phyloP scores from a whole-genome alignment of 2,888 invertebrate genomes.

The Tiliacea citrago region DNA sequence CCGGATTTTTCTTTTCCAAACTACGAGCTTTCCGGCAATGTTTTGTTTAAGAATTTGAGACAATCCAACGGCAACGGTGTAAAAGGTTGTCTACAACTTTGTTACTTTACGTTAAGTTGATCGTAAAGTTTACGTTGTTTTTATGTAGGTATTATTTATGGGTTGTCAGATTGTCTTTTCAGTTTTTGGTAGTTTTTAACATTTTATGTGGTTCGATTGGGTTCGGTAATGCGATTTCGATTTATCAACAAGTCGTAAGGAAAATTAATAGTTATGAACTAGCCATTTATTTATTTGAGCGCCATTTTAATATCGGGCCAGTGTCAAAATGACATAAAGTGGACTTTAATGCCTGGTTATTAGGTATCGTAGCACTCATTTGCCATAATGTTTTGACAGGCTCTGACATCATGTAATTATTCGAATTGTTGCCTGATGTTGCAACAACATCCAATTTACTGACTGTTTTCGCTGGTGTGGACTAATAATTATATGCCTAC shows the following conservation, averaged over 20 bases:
- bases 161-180: not conserved
- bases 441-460: conserved; percentile 1
- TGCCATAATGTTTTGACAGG: conserved; percentile 11
- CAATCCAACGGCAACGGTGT: conserved; percentile 20
- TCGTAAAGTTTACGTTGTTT: conserved; percentile 8
- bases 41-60: conserved; percentile 40
- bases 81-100: conserved; percentile 41
- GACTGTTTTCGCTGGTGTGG: conserved; percentile 5
- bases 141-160: not conserved
- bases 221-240: not conserved
- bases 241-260: not conserved
- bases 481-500: not conserved
- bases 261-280: not conserved
- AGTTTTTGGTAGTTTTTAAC: not conserved
- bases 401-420: conserved; percentile 26
- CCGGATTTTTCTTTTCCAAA: conserved; percentile 21
- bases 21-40: conserved; percentile 18
- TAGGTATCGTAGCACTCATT: conserved; percentile 17
- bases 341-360: conserved; percentile 20
- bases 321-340: conserved; percentile 15
- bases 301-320: not conserved
- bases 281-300: not conserved
- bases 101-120: not conserved
- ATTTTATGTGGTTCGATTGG: not conserved
- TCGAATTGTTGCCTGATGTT: not conserved